These are phyloP conservation scores for Deilephila porcellus DNA, from an alignment of 2,888 invertebrate genomes.

Conservation along the genomic window DNA sequence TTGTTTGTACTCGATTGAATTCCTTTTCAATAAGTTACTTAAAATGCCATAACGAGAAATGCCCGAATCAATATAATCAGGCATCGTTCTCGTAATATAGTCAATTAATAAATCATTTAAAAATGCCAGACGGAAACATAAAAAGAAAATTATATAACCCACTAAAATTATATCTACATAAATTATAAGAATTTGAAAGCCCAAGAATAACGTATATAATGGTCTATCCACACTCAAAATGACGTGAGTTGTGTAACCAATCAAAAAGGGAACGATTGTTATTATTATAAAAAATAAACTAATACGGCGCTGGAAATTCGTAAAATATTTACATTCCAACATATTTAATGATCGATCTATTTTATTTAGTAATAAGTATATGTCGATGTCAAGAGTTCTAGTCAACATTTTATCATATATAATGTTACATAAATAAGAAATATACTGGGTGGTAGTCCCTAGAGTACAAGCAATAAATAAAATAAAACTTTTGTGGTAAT, in stretches of 20 bases:
- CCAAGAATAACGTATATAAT: slow-evolving; percentile 34
- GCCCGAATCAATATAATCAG: slow-evolving; percentile 5
- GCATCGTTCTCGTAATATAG: slow-evolving; percentile 32
- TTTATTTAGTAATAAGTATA: slow-evolving; percentile 47
- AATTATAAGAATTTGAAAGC: slow-evolving; percentile 32
- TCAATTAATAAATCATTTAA: slow-evolving; percentile 44
- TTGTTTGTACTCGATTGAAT: slow-evolving; percentile 9
- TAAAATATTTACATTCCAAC: slow-evolving; percentile 38
- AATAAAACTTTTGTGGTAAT: slow-evolving; percentile 34
- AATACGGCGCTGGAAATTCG: slow-evolving; percentile 39
- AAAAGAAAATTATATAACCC: slow-evolving; percentile 44
- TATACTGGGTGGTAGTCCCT: slow-evolving; percentile 38
- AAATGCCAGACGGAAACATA: slow-evolving; percentile 43
- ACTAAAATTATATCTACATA: slow-evolving; percentile 48
- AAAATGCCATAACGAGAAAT: not conserved
- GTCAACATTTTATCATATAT: slow-evolving; percentile 44
- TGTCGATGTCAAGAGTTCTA: slow-evolving; percentile 37
- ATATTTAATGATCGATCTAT: slow-evolving; percentile 45
- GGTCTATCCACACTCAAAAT: slow-evolving; percentile 40
- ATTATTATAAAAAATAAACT: slow-evolving; percentile 37
- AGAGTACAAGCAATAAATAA: slow-evolving; percentile 36
- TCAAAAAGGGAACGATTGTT: slow-evolving; percentile 36
- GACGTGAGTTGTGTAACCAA: slow-evolving; percentile 39
- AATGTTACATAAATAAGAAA: slow-evolving; percentile 42
- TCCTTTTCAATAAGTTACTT: not conserved